Evolutionary conservation across 2,888 invertebrate genomes (phyloP).

Genomic region (Melanargia galathea): DNA sequence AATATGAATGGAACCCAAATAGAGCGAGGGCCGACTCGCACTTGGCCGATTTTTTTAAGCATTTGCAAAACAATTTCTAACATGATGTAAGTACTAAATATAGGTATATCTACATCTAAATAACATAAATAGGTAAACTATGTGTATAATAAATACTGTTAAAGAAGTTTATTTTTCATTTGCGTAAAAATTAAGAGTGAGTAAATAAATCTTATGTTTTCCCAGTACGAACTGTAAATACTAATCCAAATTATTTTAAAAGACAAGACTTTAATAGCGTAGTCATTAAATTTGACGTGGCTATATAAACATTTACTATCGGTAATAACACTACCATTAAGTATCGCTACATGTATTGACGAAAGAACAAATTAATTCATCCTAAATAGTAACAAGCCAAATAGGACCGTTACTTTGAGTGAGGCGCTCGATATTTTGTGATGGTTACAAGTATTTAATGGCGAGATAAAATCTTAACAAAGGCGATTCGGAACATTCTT

Average conservation of each 20-base stretch:
- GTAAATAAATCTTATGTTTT: background rate
- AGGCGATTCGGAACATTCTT: constrained; percentile 80
- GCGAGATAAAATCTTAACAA: constrained; percentile 81
- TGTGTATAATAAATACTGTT: no score
- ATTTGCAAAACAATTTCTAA: no score
- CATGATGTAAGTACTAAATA: no score
- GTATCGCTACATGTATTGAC: constrained; percentile 7
- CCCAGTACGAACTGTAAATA: background rate
- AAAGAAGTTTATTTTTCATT: no score
- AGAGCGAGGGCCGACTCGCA: no score
- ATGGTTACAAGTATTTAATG: constrained; percentile 81
- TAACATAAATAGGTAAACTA: no score
- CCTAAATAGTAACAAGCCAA: constrained; percentile 61
- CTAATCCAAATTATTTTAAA: background rate
- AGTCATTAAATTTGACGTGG: background rate
- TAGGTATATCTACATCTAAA: no score
- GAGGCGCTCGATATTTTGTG: constrained; percentile 74
- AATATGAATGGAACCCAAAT: no score
- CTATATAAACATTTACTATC: background rate
- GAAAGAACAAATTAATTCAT: constrained; percentile 56
- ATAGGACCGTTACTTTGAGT: constrained; percentile 66
- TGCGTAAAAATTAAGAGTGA: no score
- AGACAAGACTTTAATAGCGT: background rate
- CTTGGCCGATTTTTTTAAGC: no score
- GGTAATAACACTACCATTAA: constrained; percentile 15